phyloP scores from a whole-genome alignment of 2,888 invertebrate species.

The Leptopilina syphax region DNA sequence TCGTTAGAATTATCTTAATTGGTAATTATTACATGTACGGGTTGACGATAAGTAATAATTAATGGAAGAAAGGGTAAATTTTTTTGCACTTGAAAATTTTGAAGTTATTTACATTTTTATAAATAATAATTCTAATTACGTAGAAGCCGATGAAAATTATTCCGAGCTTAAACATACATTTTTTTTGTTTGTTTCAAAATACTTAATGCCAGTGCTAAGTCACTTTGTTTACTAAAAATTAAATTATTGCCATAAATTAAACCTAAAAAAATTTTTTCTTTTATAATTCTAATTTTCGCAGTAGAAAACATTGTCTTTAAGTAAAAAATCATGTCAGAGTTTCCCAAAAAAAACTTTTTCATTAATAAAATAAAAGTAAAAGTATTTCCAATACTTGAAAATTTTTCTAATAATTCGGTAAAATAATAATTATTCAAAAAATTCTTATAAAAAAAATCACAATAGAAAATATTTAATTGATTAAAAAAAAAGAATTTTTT shows the following conservation, averaged over 20 bases:
- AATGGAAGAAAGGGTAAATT: slow-evolving; percentile 23
- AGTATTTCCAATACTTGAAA: no score
- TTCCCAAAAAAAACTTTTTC: slow-evolving; percentile 33
- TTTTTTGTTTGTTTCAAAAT: not conserved
- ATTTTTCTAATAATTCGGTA: no score
- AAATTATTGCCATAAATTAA: slow-evolving; percentile 15
- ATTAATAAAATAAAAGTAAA: no score
- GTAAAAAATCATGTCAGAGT: slow-evolving; percentile 44
- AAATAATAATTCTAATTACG: not conserved
- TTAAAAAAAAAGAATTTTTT: not conserved
- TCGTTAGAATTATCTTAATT: slow-evolving; percentile 28
- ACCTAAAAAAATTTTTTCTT: not conserved
- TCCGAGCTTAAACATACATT: slow-evolving; percentile 6
- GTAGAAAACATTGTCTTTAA: slow-evolving; percentile 16
- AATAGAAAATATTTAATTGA: slow-evolving; percentile 2
- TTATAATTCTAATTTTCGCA: not conserved
- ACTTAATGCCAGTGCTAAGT: slow-evolving; percentile 38
- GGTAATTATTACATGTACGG: slow-evolving; percentile 1
- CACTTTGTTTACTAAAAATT: slow-evolving; percentile 24
- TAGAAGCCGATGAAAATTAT: not conserved
- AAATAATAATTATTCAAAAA: no score
- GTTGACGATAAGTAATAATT: not conserved
- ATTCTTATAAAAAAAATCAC: not conserved
- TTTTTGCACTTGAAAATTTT: slow-evolving; percentile 9
- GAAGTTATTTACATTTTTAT: slow-evolving; percentile 22